Conservation (phyloP, 2,888 invertebrate genomes). For the Trachelus tabidus region DNA sequence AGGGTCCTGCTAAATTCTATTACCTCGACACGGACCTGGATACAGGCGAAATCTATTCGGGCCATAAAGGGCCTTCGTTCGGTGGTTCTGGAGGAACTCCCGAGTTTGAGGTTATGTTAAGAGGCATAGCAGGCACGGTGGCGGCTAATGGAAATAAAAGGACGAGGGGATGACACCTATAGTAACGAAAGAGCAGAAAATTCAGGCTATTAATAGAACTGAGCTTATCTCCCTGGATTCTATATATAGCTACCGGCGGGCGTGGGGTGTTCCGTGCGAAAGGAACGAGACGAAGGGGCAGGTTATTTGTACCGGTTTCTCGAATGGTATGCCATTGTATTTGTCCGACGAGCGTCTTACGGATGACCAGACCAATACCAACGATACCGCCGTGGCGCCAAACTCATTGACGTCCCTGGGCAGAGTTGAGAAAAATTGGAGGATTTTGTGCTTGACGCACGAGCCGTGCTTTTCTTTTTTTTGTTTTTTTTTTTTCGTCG, state of each 20-base stretch:
- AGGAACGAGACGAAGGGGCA: constrained; percentile 17
- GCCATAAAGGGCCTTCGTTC: neutral
- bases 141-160: neutral
- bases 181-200: neutral
- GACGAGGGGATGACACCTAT: neutral
- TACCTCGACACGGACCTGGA: neutral
- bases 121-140: neutral
- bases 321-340: constrained; percentile 38
- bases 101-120: neutral
- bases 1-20: neutral
- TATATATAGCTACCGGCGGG: constrained; percentile 49
- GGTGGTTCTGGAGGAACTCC: neutral
- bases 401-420: constrained; percentile 39
- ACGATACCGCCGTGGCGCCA: constrained; percentile 35
- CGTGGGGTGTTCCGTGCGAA: constrained; percentile 22
- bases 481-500: neutral
- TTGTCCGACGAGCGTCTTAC: constrained; percentile 6
- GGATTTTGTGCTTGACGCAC: neutral
- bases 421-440: neutral
- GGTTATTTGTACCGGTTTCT: constrained; percentile 55
- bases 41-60: neutral
- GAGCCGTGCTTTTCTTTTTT: neutral
- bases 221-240: constrained; percentile 44
- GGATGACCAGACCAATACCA: neutral
- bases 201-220: constrained; percentile 48